Conservation (phyloP, 2,797 vertebrate species). For the Takifugu rubripes region DNA sequence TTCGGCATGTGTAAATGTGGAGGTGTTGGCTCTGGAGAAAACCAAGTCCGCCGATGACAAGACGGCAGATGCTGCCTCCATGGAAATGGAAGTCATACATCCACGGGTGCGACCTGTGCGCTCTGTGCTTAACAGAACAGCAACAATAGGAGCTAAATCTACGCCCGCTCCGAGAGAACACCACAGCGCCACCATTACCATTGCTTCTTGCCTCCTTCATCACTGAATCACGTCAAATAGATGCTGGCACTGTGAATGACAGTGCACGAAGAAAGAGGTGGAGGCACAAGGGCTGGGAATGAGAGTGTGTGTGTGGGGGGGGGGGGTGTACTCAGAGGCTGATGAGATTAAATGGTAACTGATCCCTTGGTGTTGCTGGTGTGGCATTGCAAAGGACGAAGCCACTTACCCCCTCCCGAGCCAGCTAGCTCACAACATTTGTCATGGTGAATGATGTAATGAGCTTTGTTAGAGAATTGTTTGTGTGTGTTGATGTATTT, state of each 20-base stretch:
- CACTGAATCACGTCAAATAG: slow-evolving; percentile 36
- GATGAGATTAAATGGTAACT: slow-evolving; percentile 48
- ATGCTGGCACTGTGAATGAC: slow-evolving; percentile 42
- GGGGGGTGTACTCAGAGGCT: slow-evolving; percentile 25
- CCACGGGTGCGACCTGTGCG: no score
- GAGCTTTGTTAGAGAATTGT: slow-evolving; percentile 36
- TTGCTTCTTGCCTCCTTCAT: slow-evolving; percentile 1
- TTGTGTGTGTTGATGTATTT: slow-evolving; percentile 35
- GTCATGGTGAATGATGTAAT: slow-evolving; percentile 44
- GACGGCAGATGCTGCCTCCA: slow-evolving; percentile 17
- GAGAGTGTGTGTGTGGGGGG: slow-evolving; percentile 4
- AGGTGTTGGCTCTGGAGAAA: slow-evolving; percentile 5
- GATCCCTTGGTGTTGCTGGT: slow-evolving; percentile 37
- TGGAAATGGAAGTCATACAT: slow-evolving; percentile 19
- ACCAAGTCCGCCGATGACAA: slow-evolving; percentile 28
- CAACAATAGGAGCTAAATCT: no score
- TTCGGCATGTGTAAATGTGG: slow-evolving; percentile 14
- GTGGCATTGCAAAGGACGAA: slow-evolving; percentile 26
- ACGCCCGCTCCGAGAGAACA: no score
- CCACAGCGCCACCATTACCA: no score
- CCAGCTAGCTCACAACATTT: slow-evolving; percentile 39
- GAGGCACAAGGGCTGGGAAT: slow-evolving; percentile 22
- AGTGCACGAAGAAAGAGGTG: slow-evolving; percentile 23
- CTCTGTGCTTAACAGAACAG: no score
- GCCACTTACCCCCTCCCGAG: slow-evolving; percentile 27